Conservation (phyloP, 2,797 vertebrate genomes). For the Catharus ustulatus region DNA sequence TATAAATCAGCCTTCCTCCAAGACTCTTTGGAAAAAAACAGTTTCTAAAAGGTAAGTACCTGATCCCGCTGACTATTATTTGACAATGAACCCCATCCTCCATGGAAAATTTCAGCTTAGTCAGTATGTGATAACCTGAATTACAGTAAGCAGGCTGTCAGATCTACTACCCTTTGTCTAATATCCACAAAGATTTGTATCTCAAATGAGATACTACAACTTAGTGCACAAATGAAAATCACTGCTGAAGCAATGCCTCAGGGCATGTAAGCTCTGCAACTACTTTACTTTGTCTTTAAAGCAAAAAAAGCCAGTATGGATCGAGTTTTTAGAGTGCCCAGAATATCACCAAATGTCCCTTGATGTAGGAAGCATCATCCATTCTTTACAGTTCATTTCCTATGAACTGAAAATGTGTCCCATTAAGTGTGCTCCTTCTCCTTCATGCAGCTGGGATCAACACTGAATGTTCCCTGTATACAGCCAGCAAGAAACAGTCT, state of each 20-base stretch:
- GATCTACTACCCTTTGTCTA: background rate
- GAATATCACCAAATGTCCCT: slow-evolving; percentile 12
- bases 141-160: background rate
- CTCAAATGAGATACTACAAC: background rate
- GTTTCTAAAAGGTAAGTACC: background rate
- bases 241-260: background rate
- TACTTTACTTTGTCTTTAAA: background rate
- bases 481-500: background rate
- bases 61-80: background rate
- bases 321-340: background rate
- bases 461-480: background rate
- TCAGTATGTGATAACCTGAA: background rate
- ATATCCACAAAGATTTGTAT: background rate
- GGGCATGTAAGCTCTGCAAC: background rate
- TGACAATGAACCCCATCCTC: background rate
- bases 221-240: background rate
- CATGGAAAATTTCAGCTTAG: background rate
- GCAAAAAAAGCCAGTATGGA: background rate
- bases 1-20: background rate
- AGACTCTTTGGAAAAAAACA: background rate
- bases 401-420: background rate
- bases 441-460: background rate
- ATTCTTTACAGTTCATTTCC: slow-evolving; percentile 44
- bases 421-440: background rate
- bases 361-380: background rate